A percentile compares a stretch with the other conserved stretches of the same genome.
These are phyloP conservation scores for Rhinogobio ventralis DNA, from an alignment of 2,797 vertebrate species.

Conservation along the genomic window DNA sequence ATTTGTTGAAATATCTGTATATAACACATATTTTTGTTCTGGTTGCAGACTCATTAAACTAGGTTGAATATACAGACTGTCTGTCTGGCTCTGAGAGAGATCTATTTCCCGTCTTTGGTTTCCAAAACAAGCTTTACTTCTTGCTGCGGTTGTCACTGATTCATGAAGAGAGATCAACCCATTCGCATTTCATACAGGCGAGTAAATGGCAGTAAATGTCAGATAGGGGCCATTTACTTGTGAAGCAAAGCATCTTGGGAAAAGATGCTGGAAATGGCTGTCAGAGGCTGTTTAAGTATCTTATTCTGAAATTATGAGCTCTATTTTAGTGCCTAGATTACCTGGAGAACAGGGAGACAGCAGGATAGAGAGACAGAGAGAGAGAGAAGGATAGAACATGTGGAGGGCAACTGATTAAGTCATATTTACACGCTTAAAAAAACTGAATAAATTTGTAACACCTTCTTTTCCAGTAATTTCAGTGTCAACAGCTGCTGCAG, in stretches of 20 bases:
- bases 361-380: neutral
- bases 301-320: conserved; percentile 41
- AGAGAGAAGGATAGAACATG: neutral
- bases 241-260: conserved; percentile 38
- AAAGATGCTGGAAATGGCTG: conserved; percentile 38
- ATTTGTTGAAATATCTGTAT: neutral
- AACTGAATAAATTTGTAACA: neutral
- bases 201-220: conserved; percentile 45
- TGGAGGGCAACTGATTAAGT: conserved; percentile 15
- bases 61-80: neutral
- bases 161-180: conserved; percentile 3
- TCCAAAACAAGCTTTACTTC: conserved; percentile 22
- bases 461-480: conserved; percentile 16
- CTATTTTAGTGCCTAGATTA: conserved; percentile 41
- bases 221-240: conserved; percentile 32
- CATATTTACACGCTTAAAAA: conserved; percentile 13
- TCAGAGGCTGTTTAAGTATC: conserved; percentile 23
- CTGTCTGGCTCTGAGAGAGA: neutral
- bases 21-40: neutral
- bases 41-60: neutral
- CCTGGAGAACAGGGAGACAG: conserved; percentile 29
- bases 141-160: conserved; percentile 31
- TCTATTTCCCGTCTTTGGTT: conserved; percentile 16
- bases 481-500: conserved; percentile 21
- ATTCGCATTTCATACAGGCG: conserved; percentile 19